Evolutionary conservation across 2,113 vertebrate species (phyloP), one percentile per base, ranked within the genome.

Genomic region (Pterocles gutturalis): DNA sequence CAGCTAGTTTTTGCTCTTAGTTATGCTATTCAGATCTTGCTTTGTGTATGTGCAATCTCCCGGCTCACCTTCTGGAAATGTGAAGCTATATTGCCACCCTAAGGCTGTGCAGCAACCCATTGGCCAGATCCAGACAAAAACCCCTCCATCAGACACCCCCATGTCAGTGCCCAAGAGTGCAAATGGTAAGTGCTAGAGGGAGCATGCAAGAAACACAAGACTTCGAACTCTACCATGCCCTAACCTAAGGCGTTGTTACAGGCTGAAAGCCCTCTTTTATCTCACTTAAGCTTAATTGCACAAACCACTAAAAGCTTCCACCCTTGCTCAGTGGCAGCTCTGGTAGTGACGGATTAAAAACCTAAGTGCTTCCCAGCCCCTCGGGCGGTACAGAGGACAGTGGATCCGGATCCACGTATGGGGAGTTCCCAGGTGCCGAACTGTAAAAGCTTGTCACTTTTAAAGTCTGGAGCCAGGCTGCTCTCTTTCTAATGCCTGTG

Each of bases 381-480:
- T 55, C 13, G 51, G 60, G 57, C 0, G 0, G 20, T 5, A 34
- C 0, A n/a, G 36, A 48, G 31, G 48, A 38, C 2, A 4, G 24
- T 17, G 87, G 57, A 38, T 87, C 76, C 85, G 66, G 71, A 76
- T 38, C 41, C 43, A 24, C 16, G 22, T 43, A 34, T 49, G 0
- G 2, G 49, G 26, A 95, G 26, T 17, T 80, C 53, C 36, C 43
- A 33, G 41, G 15, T 9, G 11, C 38, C 11, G 48, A 78, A 51
- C 49, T 28, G 25, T 19, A 67, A 78, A 78, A 62, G 45, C 21
- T 17, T 45, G 6, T 29, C 21, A 60, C 29, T 71, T 70, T 21
- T 51, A 1, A 58, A 79, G 18, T 41, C 41, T 28, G 13, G 41
- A 13, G 7, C 6, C 14, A 33, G 24, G 64, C 11, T 71, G 26